Evolutionary conservation across 2,888 invertebrate species (phyloP), one percentile per base, ranked within the genome.

Genomic region (Neuroscelio doddi): DNA sequence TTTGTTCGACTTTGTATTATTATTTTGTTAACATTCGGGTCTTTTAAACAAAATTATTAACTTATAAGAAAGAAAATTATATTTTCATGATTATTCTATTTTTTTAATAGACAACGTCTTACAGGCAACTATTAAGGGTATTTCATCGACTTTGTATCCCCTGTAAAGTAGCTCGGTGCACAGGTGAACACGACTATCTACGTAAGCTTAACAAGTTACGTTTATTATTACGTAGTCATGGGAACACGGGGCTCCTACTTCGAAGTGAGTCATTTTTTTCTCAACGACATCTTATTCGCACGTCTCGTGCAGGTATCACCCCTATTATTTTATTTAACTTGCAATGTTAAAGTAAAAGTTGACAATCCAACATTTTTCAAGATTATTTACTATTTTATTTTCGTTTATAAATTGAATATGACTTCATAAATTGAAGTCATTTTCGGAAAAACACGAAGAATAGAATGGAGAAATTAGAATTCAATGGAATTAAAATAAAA

Each of bases 191-290:
- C 50, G 46, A 63, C 55, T 58, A 30, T 55, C 55, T 50, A 42
- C 52, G 67, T 63, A 59, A 63, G 56, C 52, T 53, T 56, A 59
- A 63, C 55, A 46, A 67, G 67, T 58, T 47, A 46, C 57, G 57
- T 67, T 63, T 67, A 67, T 63, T 57, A 36, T 49, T 52, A 67
- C 12, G 63, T 63, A 63, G 45, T 38, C 63, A 67, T 67, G 59
- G 67, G 56, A 67, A 63, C 66, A 38, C 42, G 46, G 30, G 41
- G 42, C 21, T 38, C 24, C 41, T 44, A 32, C 47, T 52, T 63
- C 41, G 36, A 56, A 56, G 56, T 63, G 67, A 63, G 44, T 56
- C 67, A 59, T 32, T 67, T 47, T n/a, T 44, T 42, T 36, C 44
- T 46, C 44, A 26, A 14, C 27, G 26, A 55, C 45, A 51, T 61